phyloP scores from a whole-genome alignment of 2,888 invertebrate genomes.

The Lithophane leautieri region DNA sequence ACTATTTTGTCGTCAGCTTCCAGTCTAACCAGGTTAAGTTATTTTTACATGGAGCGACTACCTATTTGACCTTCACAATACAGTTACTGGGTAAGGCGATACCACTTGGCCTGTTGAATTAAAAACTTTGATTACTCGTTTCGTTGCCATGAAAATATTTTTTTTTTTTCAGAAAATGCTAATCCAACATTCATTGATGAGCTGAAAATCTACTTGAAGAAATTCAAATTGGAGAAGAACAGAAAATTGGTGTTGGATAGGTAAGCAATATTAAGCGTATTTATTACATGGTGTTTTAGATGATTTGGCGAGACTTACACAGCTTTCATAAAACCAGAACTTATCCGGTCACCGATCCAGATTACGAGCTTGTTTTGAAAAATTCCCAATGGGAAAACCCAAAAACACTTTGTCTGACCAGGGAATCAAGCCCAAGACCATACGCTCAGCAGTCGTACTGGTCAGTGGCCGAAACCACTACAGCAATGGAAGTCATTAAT shows the following conservation, averaged over 20 bases:
- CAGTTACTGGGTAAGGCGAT: background rate
- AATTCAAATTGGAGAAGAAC: slow-evolving; percentile 83
- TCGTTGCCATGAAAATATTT: background rate
- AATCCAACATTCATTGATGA: slow-evolving; percentile 79
- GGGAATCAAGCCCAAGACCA: too few relatives aligned
- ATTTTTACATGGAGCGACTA: too few relatives aligned
- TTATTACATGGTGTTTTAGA: background rate
- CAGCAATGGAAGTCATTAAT: too few relatives aligned
- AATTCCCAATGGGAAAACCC: too few relatives aligned
- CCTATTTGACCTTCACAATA: background rate
- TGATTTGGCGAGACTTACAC: background rate
- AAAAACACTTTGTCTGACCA: too few relatives aligned
- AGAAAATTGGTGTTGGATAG: slow-evolving; percentile 84
- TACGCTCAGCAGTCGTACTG: too few relatives aligned
- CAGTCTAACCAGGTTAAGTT: too few relatives aligned
- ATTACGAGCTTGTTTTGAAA: too few relatives aligned
- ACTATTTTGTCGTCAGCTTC: too few relatives aligned
- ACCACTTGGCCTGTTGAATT: background rate
- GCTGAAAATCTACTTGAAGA: slow-evolving; percentile 81
- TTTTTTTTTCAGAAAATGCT: slow-evolving; percentile 72
- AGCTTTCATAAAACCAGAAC: background rate
- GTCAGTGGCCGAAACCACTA: too few relatives aligned
- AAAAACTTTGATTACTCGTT: background rate
- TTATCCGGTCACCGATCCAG: too few relatives aligned
- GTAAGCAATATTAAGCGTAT: slow-evolving; percentile 65